Evolutionary conservation across 2,113 vertebrate species (phyloP).

Genomic region (Triplophysa rosa): DNA sequence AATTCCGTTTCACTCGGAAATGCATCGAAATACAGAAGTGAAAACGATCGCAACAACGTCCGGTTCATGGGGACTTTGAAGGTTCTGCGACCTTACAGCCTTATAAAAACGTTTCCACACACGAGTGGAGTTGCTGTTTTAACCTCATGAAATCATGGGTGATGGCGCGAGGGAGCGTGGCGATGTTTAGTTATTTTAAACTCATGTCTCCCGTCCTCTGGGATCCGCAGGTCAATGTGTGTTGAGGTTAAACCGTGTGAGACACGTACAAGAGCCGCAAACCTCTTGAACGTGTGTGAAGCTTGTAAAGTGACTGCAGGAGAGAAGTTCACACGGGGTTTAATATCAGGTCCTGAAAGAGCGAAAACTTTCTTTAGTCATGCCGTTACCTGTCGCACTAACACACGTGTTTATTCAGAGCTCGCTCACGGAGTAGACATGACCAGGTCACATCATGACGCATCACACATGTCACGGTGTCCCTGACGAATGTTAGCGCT

Average conservation of each 20-base stretch:
- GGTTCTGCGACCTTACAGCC: too few relatives aligned
- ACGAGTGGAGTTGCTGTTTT: too few relatives aligned
- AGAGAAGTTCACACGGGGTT: slow-evolving; percentile 9
- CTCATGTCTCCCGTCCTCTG: neutral
- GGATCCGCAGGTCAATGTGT: neutral
- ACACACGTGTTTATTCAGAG: slow-evolving; percentile 40
- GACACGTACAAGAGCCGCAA: slow-evolving; percentile 9
- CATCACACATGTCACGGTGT: too few relatives aligned
- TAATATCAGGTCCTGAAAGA: slow-evolving; percentile 2
- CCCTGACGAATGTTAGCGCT: too few relatives aligned
- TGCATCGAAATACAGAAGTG: too few relatives aligned
- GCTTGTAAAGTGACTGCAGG: neutral
- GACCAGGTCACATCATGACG: slow-evolving; percentile 14
- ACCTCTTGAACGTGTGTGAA: slow-evolving; percentile 1
- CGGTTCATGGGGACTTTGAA: too few relatives aligned
- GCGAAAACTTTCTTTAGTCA: slow-evolving; percentile 41
- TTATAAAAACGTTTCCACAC: too few relatives aligned
- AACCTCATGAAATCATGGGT: too few relatives aligned
- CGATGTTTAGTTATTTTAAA: neutral
- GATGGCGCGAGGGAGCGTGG: neutral
- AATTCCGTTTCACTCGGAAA: too few relatives aligned
- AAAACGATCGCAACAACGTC: too few relatives aligned
- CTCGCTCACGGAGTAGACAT: slow-evolving; percentile 51
- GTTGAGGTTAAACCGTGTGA: neutral
- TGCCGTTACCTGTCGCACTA: slow-evolving; percentile 46